A percentile compares a stretch with the other conserved stretches of the same genome.
phyloP scores from a whole-genome alignment of 2,113 vertebrate genomes.

The Siniperca chuatsi region DNA sequence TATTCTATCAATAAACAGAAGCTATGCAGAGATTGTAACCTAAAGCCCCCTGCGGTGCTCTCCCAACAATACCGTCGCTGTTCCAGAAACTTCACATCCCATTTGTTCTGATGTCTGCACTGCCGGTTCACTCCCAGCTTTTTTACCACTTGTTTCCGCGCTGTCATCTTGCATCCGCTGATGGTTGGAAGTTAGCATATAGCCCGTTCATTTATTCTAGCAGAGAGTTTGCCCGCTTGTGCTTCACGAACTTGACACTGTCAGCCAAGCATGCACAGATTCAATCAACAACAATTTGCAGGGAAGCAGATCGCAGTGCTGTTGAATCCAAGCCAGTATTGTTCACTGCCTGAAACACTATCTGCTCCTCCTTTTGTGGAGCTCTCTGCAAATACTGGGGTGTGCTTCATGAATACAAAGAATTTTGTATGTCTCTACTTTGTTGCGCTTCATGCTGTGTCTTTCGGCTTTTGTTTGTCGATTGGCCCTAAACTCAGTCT shows the following conservation, averaged over 20 bases:
- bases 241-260: conserved; percentile 32
- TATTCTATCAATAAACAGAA: conserved; percentile 25
- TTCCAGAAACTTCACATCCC: conserved; percentile 73
- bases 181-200: conserved; percentile 38
- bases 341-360: neutral
- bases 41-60: neutral
- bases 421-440: neutral
- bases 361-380: conserved; percentile 7
- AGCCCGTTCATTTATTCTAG: conserved; percentile 35
- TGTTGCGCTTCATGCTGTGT: neutral
- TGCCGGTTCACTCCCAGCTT: conserved; percentile 18
- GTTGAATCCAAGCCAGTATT: conserved; percentile 7
- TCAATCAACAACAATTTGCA: conserved; percentile 47
- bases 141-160: conserved; percentile 40
- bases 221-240: neutral
- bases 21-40: conserved; percentile 18
- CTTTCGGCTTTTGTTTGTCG: neutral
- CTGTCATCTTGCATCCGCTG: conserved; percentile 57
- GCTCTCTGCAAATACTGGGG: neutral
- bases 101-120: conserved; percentile 50
- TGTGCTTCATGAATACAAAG: neutral
- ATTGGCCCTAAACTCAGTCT: neutral
- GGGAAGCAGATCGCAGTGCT: neutral
- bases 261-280: conserved; percentile 42
- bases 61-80: conserved; percentile 47